Base-by-base conservation (phyloP, 1,140 invertebrate species). In the Halesus radiatus region DNA sequence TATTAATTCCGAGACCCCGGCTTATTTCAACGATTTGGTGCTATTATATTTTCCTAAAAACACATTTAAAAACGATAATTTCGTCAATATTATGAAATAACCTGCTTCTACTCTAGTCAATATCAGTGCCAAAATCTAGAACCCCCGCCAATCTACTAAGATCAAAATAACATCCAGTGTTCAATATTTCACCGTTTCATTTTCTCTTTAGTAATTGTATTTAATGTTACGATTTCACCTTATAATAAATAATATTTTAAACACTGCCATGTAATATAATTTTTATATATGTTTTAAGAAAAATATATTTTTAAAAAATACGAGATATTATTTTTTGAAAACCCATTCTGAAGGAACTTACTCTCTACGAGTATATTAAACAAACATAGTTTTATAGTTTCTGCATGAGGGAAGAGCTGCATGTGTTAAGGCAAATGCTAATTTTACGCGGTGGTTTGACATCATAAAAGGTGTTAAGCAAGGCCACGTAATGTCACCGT, bases 211-310 rank as follows among this genome's bases (percentile, higher is more conserved):
- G 37, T 20, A n/a, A 56, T 32, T 56, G 53, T 74, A 56, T 56
- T 32, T 32, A 72, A 66, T 16, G 15, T 29, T 70, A 70, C 20
- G 66, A 70, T 70, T 70, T 70, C 37, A 70, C 22, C 32, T 70
- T 70, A 54, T 52, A 74, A 56, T 74, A 66, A 56, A 78, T 37
- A 32, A 72, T 70, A 32, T 37, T 56, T 20, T 78, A 78, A 78
- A 77, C 81, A 83, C 81, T 83, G 81, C 81, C 81, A 83, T 83
- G 76, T 83, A 83, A 80, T 78, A 79, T 81, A 81, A 76, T 81
- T 75, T 60, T 79, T 70, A 81, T 74, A 45, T 74, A 78, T 76
- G 64, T 80, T 80, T 26, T 76, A 68, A 68, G 66, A 60, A 73
- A 80, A 64, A 80, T 79, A 80, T 72, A 81, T 81, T 77, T 81